Evolutionary conservation across 1,140 invertebrate species (phyloP).

Genomic region (Drosophila auraria): DNA sequence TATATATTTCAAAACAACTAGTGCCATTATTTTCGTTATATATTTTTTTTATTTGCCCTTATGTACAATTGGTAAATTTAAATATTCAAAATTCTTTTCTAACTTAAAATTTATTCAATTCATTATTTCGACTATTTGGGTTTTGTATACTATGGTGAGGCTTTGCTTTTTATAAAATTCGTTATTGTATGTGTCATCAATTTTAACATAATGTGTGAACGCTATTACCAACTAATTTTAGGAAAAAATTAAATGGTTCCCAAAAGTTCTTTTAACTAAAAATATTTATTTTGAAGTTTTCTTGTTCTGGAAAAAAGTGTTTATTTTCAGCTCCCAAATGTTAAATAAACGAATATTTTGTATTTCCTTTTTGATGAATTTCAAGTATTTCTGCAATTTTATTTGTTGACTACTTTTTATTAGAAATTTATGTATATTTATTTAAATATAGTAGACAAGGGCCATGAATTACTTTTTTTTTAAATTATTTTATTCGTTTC

Average conservation of each 20-base stretch:
- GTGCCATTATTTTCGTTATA: conserved; percentile 20
- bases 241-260: background rate
- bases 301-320: background rate
- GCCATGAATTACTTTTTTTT: conserved; percentile 25
- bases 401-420: conserved; percentile 2
- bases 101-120: conserved; percentile 54
- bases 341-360: background rate
- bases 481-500: conserved; percentile 58
- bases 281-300: background rate
- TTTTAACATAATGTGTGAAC: conserved; percentile 21
- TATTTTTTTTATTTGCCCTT: conserved; percentile 25
- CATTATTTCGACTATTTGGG: background rate
- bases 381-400: background rate
- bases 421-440: background rate
- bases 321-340: conserved; percentile 11
- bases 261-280: conserved; percentile 13
- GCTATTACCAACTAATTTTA: conserved; percentile 2
- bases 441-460: conserved; percentile 19
- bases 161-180: background rate
- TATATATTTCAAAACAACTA: conserved; percentile 26
- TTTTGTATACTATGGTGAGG: conserved; percentile 18
- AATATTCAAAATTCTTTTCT: conserved; percentile 50
- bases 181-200: conserved; percentile 63
- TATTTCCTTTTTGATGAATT: conserved; percentile 4
- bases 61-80: conserved; percentile 37